A percentile compares a stretch with the other conserved stretches of the same genome.
Conservation (phyloP, 2,113 vertebrate genomes). For the Anguilla rostrata region DNA sequence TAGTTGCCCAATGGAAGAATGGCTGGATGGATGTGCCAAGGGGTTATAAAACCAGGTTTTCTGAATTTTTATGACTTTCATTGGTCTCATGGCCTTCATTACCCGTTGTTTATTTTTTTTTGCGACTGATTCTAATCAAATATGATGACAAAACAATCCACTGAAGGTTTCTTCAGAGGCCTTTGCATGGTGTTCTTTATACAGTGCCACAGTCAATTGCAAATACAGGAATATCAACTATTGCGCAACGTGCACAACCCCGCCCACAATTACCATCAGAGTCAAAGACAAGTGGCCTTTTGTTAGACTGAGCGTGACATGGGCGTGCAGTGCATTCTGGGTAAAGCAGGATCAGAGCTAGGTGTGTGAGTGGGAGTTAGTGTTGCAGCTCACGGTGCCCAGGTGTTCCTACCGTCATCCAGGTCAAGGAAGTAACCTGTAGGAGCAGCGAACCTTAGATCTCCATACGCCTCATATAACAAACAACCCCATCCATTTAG, state of each 20-base stretch:
- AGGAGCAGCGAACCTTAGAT: slow-evolving; percentile 53
- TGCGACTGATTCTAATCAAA: too few species aligned
- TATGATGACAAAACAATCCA: too few species aligned
- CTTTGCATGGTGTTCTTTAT: background rate
- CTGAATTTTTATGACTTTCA: background rate
- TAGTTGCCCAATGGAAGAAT: background rate
- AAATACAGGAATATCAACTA: background rate
- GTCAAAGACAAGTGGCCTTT: background rate
- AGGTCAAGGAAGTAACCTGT: slow-evolving; percentile 62
- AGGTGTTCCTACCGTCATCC: slow-evolving; percentile 57
- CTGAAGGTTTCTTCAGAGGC: background rate
- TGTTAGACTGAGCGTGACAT: background rate
- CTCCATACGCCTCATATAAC: background rate
- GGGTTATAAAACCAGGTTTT: background rate
- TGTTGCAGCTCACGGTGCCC: slow-evolving; percentile 18
- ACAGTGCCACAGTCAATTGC: background rate
- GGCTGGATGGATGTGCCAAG: background rate
- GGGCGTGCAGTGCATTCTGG: slow-evolving; percentile 15
- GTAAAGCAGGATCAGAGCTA: background rate
- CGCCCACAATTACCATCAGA: background rate
- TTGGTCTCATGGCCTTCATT: background rate
- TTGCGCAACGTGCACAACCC: background rate
- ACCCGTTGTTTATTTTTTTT: too few species aligned
- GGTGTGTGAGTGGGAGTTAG: slow-evolving; percentile 33
- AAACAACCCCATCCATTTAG: too few species aligned